Evolutionary conservation across 30 jellyfish, hydroid and myxozoan species (phyloP).

Genomic region (Rhopilema esculentum): DNA sequence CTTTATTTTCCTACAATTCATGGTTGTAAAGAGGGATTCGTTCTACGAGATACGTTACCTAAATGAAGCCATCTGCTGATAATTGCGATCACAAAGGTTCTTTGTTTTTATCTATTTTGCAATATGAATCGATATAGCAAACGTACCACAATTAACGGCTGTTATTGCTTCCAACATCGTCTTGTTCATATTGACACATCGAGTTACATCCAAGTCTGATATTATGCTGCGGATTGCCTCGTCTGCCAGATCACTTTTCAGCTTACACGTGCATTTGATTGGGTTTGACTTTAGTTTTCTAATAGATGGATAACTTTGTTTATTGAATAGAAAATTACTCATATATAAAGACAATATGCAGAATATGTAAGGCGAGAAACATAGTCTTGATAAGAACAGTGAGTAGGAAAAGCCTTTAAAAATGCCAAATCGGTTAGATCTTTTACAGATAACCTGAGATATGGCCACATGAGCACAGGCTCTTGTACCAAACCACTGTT

Average conservation of each 20-base stretch:
- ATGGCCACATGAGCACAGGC: no score
- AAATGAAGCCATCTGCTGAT: no score
- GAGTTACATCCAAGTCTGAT: slow-evolving; percentile 6
- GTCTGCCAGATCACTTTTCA: slow-evolving; percentile 18
- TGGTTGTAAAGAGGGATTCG: no score
- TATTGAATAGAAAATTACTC: neutral
- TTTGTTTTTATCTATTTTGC: no score
- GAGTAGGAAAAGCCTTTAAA: no score
- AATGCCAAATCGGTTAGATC: no score
- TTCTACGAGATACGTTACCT: no score
- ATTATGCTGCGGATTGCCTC: slow-evolving; percentile 13
- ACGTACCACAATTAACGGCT: slow-evolving; percentile 53
- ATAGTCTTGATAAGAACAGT: neutral
- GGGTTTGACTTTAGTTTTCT: slow-evolving; percentile 34
- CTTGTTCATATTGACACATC: slow-evolving; percentile 30
- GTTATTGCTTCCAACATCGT: slow-evolving; percentile 35
- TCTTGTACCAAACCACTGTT: no score
- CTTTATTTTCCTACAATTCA: no score
- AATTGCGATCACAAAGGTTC: no score
- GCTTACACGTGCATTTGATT: slow-evolving; percentile 46
- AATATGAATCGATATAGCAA: neutral
- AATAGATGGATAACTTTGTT: neutral
- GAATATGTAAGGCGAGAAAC: neutral
- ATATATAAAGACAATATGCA: neutral
- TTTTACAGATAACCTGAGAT: no score